Evolutionary conservation across 2,797 vertebrate species (phyloP).

Genomic region (Propithecus perrieri): DNA sequence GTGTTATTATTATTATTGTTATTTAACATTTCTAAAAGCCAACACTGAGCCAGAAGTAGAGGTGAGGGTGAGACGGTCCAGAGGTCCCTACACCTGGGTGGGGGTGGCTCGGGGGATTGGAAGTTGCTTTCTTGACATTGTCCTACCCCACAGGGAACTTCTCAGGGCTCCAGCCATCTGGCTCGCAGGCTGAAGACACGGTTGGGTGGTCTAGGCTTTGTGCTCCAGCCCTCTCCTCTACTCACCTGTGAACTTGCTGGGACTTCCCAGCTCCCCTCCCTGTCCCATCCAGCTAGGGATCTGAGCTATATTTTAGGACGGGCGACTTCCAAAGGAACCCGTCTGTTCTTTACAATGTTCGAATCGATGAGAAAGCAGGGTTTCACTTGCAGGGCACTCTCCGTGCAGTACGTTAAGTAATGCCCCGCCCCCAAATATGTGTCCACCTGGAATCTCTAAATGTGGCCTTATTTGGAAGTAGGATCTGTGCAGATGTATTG

Average conservation of each 20-base stretch:
- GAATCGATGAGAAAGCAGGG: not conserved
- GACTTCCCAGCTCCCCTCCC: not conserved
- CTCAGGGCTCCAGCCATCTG: not conserved
- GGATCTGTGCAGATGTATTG: not conserved
- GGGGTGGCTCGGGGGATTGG: not conserved
- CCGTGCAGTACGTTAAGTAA: not conserved
- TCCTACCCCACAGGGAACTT: not conserved
- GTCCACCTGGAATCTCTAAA: not conserved
- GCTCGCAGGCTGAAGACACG: not conserved
- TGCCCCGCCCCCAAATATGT: fast-evolving
- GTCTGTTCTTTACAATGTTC: not conserved
- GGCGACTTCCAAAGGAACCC: not conserved
- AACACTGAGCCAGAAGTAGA: not conserved
- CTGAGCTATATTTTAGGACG: not conserved
- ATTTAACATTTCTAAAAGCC: slow-evolving; percentile 78
- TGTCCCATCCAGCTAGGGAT: not conserved
- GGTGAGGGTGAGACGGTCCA: not conserved
- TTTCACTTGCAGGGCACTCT: not conserved
- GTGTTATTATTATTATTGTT: slow-evolving; percentile 80
- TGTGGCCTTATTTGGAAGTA: not conserved
- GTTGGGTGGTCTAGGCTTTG: not conserved
- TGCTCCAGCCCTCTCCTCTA: not conserved
- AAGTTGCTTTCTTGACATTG: not conserved
- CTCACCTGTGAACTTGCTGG: not conserved
- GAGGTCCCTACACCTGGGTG: not conserved